Evolutionary conservation across 2,797 vertebrate genomes (phyloP).

Genomic region (Smutsia gigantea): DNA sequence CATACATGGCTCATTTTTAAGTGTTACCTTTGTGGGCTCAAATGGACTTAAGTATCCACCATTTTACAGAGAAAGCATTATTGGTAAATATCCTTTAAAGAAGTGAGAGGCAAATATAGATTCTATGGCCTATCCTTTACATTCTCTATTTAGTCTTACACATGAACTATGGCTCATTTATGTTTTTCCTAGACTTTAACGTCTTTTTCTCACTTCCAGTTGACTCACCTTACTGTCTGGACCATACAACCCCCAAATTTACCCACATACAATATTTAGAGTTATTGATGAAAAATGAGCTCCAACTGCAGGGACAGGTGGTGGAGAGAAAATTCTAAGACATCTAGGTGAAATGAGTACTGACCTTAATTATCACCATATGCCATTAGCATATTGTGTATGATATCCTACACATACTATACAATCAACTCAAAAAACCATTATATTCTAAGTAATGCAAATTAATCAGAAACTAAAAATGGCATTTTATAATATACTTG

Average conservation of each 20-base stretch:
- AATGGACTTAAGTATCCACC: not conserved
- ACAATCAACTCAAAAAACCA: not conserved
- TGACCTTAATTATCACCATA: not conserved
- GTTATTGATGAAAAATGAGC: not conserved
- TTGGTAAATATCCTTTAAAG: not conserved
- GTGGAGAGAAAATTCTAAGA: not conserved
- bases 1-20: not conserved
- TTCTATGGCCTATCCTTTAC: not conserved
- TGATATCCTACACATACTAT: not conserved
- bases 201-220: not conserved
- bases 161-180: not conserved
- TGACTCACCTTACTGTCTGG: not conserved
- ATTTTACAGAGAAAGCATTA: not conserved
- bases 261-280: not conserved
- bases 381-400: not conserved
- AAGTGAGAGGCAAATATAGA: not conserved
- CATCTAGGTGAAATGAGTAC: not conserved
- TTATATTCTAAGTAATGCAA: not conserved
- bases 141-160: not conserved
- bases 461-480: conserved; percentile 20
- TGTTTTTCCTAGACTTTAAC: not conserved
- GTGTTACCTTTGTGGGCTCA: not conserved
- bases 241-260: not conserved
- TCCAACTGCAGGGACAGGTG: not conserved
- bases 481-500: not conserved